Base-by-base conservation (phyloP, 2,113 vertebrate genomes). In the Tragelaphus scriptus region DNA sequence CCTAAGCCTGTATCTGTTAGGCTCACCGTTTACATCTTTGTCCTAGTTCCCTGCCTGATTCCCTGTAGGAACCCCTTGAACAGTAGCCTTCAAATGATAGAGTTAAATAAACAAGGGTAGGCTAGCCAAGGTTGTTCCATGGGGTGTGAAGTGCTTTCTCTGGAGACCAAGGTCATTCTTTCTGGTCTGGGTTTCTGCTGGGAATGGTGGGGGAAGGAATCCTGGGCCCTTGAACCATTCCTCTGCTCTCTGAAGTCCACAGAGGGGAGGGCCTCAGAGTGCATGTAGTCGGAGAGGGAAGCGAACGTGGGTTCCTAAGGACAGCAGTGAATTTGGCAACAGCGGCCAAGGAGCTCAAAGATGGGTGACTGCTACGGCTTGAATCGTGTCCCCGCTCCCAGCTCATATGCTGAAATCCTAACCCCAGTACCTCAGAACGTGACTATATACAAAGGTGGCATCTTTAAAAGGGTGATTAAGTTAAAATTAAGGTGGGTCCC, bases 11-110 rank as follows among this genome's bases (percentile, higher is more conserved):
- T 1, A 63, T 53, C 87, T 40, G 75, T 55, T 5, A 32, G 86
- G 15, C 80, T 68, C 5, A 40, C 65, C 2, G 0, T 63, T 9
- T 19, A 2, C 5, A 16, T 1, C 13, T 13, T 4, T 1, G 30
- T 7, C 4, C 51, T 4, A 11, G 40, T 16, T 44, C 28, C 40
- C 2, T 7, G 32, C 6, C 81, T 8, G 49, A 14, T 12, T 9
- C 26, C 80, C 28, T 6, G 21, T 2, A 6, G 17, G 68, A 7
- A n/a, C 6, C 53, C 23, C n/a, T 40, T 9, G 7, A 6, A 12
- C 3, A 13, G 10, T 2, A 59, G 28, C 13, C n/a, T 53, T 85
- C 23, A 86, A 13, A 16, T 3, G 12, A 47, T 55, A 16, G 10
- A 25, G 47, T 23, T 58, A 23, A 65, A 9, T 16, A 30, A 55